Percentiles rank a stretch among this genome's conserved stretches.
These are phyloP conservation scores for Xyliphius kryptos DNA, from an alignment of 2,113 vertebrate species.

Conservation along the genomic window DNA sequence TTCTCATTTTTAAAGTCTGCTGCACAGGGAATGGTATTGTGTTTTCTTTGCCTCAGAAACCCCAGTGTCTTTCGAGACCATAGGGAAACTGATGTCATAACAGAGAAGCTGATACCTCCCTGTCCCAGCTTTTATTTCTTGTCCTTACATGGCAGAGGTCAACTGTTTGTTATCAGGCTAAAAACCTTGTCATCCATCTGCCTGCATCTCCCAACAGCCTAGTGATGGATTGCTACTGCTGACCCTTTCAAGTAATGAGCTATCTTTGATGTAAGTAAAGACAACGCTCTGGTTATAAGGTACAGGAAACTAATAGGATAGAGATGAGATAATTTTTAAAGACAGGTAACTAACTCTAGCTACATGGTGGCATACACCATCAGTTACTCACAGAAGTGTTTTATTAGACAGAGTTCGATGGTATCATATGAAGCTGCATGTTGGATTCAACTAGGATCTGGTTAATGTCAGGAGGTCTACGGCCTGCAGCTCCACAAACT, in stretches of 20 bases:
- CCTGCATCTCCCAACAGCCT: slow-evolving; percentile 3
- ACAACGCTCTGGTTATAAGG: slow-evolving; percentile 23
- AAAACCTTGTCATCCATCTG: slow-evolving; percentile 10
- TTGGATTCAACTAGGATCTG: too few species aligned
- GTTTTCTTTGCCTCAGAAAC: slow-evolving; percentile 35
- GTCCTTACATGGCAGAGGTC: slow-evolving; percentile 42
- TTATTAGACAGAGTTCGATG: too few species aligned
- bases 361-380: too few species aligned
- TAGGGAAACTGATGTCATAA: slow-evolving; percentile 43
- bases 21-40: slow-evolving; percentile 35
- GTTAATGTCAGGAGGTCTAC: too few species aligned
- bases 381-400: too few species aligned
- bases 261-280: slow-evolving; percentile 16
- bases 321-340: too few species aligned
- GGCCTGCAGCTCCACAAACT: too few species aligned
- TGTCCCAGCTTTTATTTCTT: slow-evolving; percentile 33
- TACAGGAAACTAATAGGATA: slow-evolving; percentile 14
- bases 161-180: slow-evolving; percentile 23
- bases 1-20: slow-evolving; percentile 29
- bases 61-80: slow-evolving; percentile 34
- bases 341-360: too few species aligned
- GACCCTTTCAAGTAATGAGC: slow-evolving; percentile 29
- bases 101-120: slow-evolving; percentile 40
- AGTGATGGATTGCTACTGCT: slow-evolving; percentile 22
- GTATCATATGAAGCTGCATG: too few species aligned